phyloP scores from a whole-genome alignment of 2,113 vertebrate species.

The Rhagologus leucostigma region DNA sequence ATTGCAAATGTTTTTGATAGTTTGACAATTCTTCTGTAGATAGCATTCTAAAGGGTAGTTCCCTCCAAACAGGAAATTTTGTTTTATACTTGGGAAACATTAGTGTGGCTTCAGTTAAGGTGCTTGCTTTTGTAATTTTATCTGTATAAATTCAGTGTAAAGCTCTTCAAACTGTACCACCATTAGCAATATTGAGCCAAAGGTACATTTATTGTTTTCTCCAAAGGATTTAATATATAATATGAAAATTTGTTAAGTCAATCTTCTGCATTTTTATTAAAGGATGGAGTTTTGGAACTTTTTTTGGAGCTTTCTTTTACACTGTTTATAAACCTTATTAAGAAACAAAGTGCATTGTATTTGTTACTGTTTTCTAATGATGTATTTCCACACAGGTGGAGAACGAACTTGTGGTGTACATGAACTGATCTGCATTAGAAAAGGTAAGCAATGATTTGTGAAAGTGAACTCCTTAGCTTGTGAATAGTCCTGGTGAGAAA shows the following conservation, averaged over 20 bases:
- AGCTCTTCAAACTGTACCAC: not conserved
- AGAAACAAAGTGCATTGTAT: not conserved
- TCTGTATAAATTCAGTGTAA: not conserved
- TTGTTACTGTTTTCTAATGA: slow-evolving; percentile 23
- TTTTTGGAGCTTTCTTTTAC: not conserved
- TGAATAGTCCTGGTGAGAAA: not conserved
- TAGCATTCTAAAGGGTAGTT: not conserved
- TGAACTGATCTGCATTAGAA: slow-evolving; percentile 96
- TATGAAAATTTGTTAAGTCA: not conserved
- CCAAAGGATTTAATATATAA: not conserved
- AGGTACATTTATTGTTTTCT: not conserved
- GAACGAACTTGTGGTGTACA: slow-evolving; percentile 97
- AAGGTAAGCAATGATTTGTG: slow-evolving; percentile 79
- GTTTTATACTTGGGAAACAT: not conserved
- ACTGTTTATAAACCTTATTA: not conserved
- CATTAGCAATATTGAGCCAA: not conserved
- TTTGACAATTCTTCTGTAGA: not conserved
- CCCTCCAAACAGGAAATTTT: not conserved
- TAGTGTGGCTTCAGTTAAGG: not conserved
- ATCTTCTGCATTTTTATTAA: not conserved
- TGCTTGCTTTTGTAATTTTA: not conserved
- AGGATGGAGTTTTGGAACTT: not conserved
- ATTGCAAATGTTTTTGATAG: not conserved
- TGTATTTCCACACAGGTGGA: slow-evolving; percentile 82
- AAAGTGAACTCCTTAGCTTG: not conserved